Conservation (phyloP, 2,113 vertebrate species). For the Tichodroma muraria region DNA sequence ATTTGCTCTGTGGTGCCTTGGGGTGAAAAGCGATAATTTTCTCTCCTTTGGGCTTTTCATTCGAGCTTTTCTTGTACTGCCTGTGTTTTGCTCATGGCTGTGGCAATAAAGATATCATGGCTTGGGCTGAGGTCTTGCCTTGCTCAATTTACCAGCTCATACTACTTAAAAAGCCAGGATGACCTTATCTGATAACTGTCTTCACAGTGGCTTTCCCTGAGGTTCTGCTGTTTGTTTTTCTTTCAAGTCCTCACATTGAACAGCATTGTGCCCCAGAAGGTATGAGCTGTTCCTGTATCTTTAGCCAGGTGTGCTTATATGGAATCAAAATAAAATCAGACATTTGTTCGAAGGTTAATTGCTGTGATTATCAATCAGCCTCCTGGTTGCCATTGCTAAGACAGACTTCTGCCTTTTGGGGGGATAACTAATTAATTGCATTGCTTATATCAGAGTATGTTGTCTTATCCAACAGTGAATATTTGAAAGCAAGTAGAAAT, state of each 20-base stretch:
- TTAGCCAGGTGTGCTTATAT: not conserved
- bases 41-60: not conserved
- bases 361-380: not conserved
- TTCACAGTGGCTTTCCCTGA: not conserved
- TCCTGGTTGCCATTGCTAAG: not conserved
- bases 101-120: not conserved
- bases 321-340: not conserved
- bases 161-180: not conserved
- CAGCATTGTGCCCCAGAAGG: not conserved
- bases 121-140: not conserved
- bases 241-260: not conserved
- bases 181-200: not conserved
- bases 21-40: not conserved
- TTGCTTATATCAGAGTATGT: not conserved
- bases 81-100: not conserved
- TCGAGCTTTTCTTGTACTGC: not conserved
- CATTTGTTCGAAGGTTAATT: not conserved
- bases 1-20: not conserved
- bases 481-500: slow-evolving; percentile 24
- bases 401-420: not conserved
- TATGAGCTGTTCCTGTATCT: not conserved
- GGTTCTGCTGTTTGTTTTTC: not conserved
- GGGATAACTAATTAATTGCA: not conserved
- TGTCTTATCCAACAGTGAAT: not conserved
- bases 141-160: not conserved